phyloP scores from a whole-genome alignment of 2,888 invertebrate genomes.

The Polymixis flavicincta region DNA sequence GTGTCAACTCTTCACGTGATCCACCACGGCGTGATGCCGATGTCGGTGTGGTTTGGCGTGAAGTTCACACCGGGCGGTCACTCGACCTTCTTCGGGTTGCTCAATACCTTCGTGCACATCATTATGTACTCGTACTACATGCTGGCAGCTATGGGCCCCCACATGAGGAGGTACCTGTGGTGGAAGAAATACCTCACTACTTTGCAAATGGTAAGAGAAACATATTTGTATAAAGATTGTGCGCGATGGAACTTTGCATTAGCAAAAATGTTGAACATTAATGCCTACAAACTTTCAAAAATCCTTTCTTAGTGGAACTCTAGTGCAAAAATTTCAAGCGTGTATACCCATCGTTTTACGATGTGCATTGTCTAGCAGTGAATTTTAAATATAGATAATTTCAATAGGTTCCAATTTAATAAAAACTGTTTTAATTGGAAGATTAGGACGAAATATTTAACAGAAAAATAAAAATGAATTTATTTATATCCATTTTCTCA shows the following conservation, averaged over 20 bases:
- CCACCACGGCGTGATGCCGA: slow-evolving; percentile 99
- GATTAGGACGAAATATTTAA: too few species aligned
- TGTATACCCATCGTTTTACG: background rate
- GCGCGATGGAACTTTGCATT: background rate
- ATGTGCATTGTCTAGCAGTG: background rate
- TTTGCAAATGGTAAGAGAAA: slow-evolving; percentile 94
- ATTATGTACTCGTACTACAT: slow-evolving; percentile 99
- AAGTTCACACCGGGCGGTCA: slow-evolving; percentile 99
- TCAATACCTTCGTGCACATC: slow-evolving; percentile 99
- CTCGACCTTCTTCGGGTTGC: slow-evolving; percentile 98
- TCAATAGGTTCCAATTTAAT: too few species aligned
- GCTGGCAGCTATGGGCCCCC: slow-evolving; percentile 97
- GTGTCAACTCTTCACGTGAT: slow-evolving; percentile 98
- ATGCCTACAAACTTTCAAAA: background rate
- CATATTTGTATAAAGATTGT: background rate
- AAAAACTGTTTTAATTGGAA: too few species aligned
- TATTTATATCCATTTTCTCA: too few species aligned
- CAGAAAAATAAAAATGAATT: too few species aligned
- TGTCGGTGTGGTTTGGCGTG: slow-evolving; percentile 99
- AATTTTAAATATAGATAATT: background rate
- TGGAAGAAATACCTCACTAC: slow-evolving; percentile 98
- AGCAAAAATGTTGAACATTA: background rate
- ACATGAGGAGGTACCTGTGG: slow-evolving; percentile 96
- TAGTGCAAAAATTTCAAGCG: background rate
- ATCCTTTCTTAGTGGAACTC: background rate